Evolutionary conservation across 2,888 invertebrate species (phyloP).

Genomic region (Thumatha senex): DNA sequence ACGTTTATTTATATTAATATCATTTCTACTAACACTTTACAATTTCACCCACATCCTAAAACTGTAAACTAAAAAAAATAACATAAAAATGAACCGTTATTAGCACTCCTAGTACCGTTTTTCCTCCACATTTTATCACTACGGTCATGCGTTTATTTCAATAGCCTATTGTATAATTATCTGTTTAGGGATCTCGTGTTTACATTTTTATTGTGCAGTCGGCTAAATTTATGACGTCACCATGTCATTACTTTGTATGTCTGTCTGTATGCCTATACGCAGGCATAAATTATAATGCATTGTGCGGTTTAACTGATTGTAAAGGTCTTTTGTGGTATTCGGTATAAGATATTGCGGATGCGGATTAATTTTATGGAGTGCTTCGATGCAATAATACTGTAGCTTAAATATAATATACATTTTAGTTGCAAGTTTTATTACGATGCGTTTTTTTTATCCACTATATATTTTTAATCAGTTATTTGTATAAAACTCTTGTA

Average conservation of each 20-base stretch:
- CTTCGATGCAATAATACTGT: background rate
- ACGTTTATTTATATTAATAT: no score
- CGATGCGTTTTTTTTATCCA: no score
- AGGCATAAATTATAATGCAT: slow-evolving; percentile 12
- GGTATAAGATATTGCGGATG: slow-evolving; percentile 1
- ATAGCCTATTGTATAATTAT: slow-evolving; percentile 34
- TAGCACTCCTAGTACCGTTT: background rate
- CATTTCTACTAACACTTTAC: no score
- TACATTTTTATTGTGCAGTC: slow-evolving; percentile 39
- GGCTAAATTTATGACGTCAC: slow-evolving; percentile 30
- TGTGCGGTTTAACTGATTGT: slow-evolving; percentile 8
- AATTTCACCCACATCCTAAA: background rate
- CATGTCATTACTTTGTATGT: slow-evolving; percentile 27
- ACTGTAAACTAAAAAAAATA: background rate
- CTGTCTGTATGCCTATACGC: no score
- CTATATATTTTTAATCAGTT: no score
- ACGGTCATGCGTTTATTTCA: slow-evolving; percentile 25
- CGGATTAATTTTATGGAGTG: slow-evolving; percentile 5
- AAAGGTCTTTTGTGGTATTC: slow-evolving; percentile 2
- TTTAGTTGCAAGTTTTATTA: background rate
- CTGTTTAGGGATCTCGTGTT: slow-evolving; percentile 34
- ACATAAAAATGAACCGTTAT: slow-evolving; percentile 2
- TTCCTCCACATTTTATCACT: slow-evolving; percentile 20
- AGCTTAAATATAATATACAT: background rate
- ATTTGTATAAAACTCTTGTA: no score